A percentile compares a stretch with the other conserved stretches of the same genome.
Conservation (phyloP, 2,888 invertebrate species). For the Drosophila testacea region DNA sequence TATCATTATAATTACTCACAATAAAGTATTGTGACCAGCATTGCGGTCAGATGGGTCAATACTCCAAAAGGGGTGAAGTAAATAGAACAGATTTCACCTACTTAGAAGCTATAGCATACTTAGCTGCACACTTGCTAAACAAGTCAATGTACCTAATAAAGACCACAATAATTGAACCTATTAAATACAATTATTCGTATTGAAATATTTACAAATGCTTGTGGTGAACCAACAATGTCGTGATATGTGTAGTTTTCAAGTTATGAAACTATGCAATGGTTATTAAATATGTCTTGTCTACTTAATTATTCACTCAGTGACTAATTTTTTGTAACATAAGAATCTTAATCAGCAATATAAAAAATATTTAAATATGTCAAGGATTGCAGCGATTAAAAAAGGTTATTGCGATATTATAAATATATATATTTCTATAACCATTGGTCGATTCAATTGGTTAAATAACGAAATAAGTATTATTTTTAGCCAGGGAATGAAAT, state of each 20-base stretch:
- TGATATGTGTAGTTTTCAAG: not conserved
- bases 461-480: no score
- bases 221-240: constrained; percentile 1
- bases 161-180: not conserved
- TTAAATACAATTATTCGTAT: not conserved
- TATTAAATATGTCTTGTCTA: constrained; percentile 6
- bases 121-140: not conserved
- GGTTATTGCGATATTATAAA: not conserved
- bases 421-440: no score
- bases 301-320: not conserved
- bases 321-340: not conserved
- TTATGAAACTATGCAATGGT: not conserved
- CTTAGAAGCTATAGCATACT: not conserved
- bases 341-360: not conserved
- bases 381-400: not conserved
- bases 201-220: constrained; percentile 1
- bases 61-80: not conserved
- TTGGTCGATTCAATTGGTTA: no score
- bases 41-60: constrained; percentile 1
- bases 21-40: constrained; percentile 3
- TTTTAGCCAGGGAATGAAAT: no score
- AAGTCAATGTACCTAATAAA: not conserved
- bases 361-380: not conserved
- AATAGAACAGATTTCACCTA: constrained; percentile 4
- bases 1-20: constrained; percentile 39